Conservation (phyloP, 2,113 vertebrate species). For the Silurus glanis region DNA sequence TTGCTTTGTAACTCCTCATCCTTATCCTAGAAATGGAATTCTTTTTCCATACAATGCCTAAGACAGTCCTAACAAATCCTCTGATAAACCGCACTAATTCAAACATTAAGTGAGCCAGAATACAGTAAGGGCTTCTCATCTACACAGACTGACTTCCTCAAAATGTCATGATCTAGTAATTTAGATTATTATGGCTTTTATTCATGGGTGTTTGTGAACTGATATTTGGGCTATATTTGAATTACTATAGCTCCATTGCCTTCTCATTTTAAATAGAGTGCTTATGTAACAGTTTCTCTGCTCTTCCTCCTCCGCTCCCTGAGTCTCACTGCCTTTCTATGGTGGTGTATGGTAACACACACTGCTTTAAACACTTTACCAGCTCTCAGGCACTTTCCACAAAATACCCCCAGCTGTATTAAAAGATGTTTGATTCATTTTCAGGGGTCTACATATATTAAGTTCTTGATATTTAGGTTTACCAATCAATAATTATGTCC, state of each 20-base stretch:
- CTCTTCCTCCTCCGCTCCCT: slow-evolving; percentile 7
- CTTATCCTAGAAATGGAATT: slow-evolving; percentile 31
- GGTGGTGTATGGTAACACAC: slow-evolving; percentile 42
- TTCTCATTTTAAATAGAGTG: slow-evolving; percentile 28
- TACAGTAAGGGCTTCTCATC: background rate
- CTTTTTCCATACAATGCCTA: background rate
- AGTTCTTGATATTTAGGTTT: background rate
- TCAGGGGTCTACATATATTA: background rate
- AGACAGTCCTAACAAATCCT: slow-evolving; percentile 14
- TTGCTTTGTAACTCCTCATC: slow-evolving; percentile 20
- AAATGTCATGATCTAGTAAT: background rate
- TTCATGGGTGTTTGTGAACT: background rate
- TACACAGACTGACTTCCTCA: background rate
- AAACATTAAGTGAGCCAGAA: background rate
- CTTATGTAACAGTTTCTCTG: slow-evolving; percentile 48
- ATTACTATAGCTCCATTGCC: slow-evolving; percentile 9
- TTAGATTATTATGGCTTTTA: background rate
- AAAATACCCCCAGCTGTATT: slow-evolving; percentile 1
- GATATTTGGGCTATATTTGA: background rate
- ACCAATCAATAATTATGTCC: background rate
- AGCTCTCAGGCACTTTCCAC: background rate
- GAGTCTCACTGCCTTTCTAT: slow-evolving; percentile 7
- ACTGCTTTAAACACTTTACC: slow-evolving; percentile 30
- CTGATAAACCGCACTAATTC: slow-evolving; percentile 22
- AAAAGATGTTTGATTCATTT: slow-evolving; percentile 1